Base-by-base conservation (phyloP, 1,140 invertebrate genomes). In the Tetragnatha versicolor region DNA sequence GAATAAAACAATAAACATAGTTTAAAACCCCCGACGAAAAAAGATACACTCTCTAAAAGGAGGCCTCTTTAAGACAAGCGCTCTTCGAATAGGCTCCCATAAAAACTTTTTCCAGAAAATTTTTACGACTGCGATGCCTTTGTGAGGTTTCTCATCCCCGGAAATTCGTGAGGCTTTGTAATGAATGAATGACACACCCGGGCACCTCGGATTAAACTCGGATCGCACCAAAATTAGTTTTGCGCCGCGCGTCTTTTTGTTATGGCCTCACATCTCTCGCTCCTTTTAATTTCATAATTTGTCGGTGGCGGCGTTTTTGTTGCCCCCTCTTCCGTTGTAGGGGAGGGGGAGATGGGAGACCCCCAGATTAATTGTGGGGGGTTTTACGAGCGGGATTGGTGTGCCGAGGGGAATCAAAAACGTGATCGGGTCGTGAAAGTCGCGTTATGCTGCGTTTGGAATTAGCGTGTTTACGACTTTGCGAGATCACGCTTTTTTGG, bases 111-210 rank as follows among this genome's bases (percentile, higher is more conserved):
- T 31, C 12, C 69, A 25, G 53, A 55, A 72, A 70, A 70, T 47
- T 72, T 72, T 72, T 72, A 72, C 69, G 69, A 72, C 69, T 37
- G 31, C 60, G 53, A 72, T 58, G 35, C 69, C 45, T 53, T 72
- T 53, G 47, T 37, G 31, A 49, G n/a, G 37, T 10, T 0, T 66
- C 63, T 42, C 27, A 6, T 20, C 14, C 63, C 22, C 7, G 27
- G 42, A 47, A 70, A 25, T 51, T 42, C 69, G 49, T 42, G 69
- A 72, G 49, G 22, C 17, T 39, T 63, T 39, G 17, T 33, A 70
- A 72, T 53, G 60, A 42, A 51, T 51, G 49, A 22, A 51, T 51
- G n/a, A 51, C 7, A 51, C n/a, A 51, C n/a, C 25, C 25, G 49
- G 39, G 25, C 7, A 51, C n/a, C n/a, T 29, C 27, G 12, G 39